Conservation (phyloP, 2,797 vertebrate genomes). For the Urocyon cinereoargenteus region DNA sequence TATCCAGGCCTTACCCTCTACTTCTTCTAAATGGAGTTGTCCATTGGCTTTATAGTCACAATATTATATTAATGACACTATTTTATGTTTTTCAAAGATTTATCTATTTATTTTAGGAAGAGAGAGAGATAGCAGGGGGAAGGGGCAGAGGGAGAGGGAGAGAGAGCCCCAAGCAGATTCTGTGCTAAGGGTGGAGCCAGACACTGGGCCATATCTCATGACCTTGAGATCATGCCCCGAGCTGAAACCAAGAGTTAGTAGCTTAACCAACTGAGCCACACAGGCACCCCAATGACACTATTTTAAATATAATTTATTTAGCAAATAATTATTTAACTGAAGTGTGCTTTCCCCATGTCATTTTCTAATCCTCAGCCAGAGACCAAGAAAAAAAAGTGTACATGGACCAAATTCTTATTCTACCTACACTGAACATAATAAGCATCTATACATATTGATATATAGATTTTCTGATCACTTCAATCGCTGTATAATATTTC, state of each 20-base stretch:
- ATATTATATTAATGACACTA: not conserved
- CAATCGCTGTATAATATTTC: not conserved
- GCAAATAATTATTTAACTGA: slow-evolving; percentile 46
- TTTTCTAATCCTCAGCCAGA: not conserved
- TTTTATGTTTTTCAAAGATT: not conserved
- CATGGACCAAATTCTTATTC: slow-evolving; percentile 43
- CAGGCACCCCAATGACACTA: not conserved
- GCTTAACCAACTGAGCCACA: not conserved
- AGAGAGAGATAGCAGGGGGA: not conserved
- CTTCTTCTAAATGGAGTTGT: slow-evolving; percentile 48
- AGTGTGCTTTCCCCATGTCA: not conserved
- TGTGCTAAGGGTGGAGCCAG: not conserved
- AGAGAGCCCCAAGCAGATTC: not conserved
- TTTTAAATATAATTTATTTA: slow-evolving; percentile 16
- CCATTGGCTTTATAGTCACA: not conserved
- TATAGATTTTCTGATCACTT: not conserved
- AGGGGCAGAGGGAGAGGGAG: not conserved
- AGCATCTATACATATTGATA: not conserved
- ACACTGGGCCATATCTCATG: not conserved
- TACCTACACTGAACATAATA: not conserved
- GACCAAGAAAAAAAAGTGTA: slow-evolving; percentile 22
- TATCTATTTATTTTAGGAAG: not conserved
- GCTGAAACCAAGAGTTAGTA: not conserved
- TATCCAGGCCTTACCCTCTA: not conserved
- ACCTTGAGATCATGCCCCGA: not conserved